phyloP scores from a whole-genome alignment of 1,140 invertebrate genomes.

The Centruroides sculpturatus region DNA sequence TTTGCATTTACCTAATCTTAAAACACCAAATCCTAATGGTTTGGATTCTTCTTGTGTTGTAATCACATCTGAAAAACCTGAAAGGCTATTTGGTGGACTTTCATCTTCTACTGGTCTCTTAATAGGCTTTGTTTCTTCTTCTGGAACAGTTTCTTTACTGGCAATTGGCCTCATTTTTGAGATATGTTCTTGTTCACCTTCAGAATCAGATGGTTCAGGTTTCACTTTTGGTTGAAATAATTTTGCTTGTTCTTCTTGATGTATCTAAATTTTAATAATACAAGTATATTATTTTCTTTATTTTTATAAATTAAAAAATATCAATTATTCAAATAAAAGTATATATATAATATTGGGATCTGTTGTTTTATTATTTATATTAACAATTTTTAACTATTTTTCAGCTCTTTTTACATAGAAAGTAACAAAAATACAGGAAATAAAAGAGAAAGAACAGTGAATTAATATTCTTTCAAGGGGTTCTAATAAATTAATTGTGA shows the following conservation, averaged over 20 bases:
- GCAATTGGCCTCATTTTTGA: slow-evolving; percentile 2
- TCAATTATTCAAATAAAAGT: too few relatives aligned
- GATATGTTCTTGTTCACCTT: not conserved
- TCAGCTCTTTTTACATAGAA: too few relatives aligned
- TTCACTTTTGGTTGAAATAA: slow-evolving; percentile 12
- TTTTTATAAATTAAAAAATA: too few relatives aligned
- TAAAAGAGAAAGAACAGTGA: too few relatives aligned
- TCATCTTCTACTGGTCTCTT: slow-evolving; percentile 10
- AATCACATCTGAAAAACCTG: slow-evolving; percentile 16
- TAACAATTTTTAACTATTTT: too few relatives aligned
- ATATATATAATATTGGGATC: too few relatives aligned
- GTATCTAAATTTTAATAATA: not conserved
- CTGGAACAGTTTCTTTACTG: not conserved
- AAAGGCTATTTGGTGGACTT: slow-evolving; percentile 17
- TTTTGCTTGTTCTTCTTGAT: slow-evolving; percentile 14
- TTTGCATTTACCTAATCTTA: slow-evolving; percentile 4
- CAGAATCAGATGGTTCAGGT: not conserved
- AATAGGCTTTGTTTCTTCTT: slow-evolving; percentile 1
- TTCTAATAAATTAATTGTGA: too few relatives aligned
- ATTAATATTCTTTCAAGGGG: too few relatives aligned
- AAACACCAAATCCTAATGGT: slow-evolving; percentile 8
- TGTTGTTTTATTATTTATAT: too few relatives aligned
- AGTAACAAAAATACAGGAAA: too few relatives aligned
- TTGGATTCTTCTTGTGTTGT: slow-evolving; percentile 7
- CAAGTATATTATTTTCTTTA: too few relatives aligned